Base-by-base conservation (phyloP, 2,888 invertebrate species). In the Ametastegia equiseti region DNA sequence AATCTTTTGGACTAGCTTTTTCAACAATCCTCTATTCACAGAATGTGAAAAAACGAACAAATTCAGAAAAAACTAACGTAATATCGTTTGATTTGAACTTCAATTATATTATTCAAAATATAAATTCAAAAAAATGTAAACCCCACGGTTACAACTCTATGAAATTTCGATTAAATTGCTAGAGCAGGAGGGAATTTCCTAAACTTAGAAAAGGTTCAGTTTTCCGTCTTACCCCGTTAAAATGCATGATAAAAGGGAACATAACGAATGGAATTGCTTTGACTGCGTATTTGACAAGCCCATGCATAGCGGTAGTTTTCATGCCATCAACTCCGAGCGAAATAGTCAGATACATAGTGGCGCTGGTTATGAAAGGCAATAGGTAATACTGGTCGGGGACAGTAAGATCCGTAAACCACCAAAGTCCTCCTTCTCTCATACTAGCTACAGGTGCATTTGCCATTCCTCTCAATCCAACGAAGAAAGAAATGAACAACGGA, bases 381-480 rank as follows among this genome's bases (percentile, higher is more conserved):
- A 97, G 84, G 89, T 96, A 99, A 91, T 94, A 97, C 67, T 98
- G 98, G 93, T 99, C 99, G 2, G 96, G 94, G 11, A 97, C 91
- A 0, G 98, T 98, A 65, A 99, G 93, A 93, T 99, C 98, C 2
- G 94, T 93, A 90, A 99, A 98, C 99, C 99, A 99, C 87, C 94
- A 95, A 0, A 97, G 85, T 0, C 99, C 99, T 42, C 99, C 99
- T 0, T 94, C 93, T 84, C 94, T 94, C 94, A 99, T 94, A 89
- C 98, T 98, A 60, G 97, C 97, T 47, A 99, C 97, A 1, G 98
- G 99, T 42, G 96, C 94, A 88, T 96, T 96, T 0, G 98, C 95
- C 98, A 99, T 98, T 84, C 94, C 93, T 86, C 97, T 94, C 69
- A 99, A 92, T 0, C 96, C 97, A 92, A 97, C 94, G 90, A 98